Evolutionary conservation across 2,797 vertebrate species (phyloP).

Genomic region (Argentina silus): DNA sequence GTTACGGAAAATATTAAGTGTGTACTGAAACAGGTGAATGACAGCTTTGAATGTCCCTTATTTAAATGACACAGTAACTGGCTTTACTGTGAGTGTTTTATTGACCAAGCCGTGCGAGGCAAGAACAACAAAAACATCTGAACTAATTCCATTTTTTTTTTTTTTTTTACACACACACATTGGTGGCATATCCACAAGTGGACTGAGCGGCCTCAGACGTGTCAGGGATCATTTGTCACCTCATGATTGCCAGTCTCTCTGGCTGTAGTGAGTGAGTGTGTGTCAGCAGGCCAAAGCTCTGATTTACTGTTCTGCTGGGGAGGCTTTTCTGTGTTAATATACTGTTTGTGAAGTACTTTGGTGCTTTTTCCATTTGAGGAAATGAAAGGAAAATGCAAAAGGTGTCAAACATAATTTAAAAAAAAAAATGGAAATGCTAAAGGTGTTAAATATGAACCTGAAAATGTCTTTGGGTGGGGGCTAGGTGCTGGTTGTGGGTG

Average conservation of each 20-base stretch:
- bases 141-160: slow-evolving; percentile 23
- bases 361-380: not conserved
- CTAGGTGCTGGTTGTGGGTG: too few species aligned
- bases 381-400: too few species aligned
- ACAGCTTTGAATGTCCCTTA: slow-evolving; percentile 43
- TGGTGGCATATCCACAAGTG: slow-evolving; percentile 6
- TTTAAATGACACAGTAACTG: slow-evolving; percentile 29
- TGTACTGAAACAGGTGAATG: slow-evolving; percentile 38
- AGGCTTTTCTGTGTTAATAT: slow-evolving; percentile 24
- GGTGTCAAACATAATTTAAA: too few species aligned
- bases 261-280: slow-evolving; percentile 26
- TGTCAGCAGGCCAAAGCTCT: slow-evolving; percentile 50
- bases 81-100: slow-evolving; percentile 40
- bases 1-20: slow-evolving; percentile 56
- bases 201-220: slow-evolving; percentile 18
- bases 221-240: slow-evolving; percentile 45
- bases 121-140: slow-evolving; percentile 38
- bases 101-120: slow-evolving; percentile 11
- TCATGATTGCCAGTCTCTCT: slow-evolving; percentile 22
- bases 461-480: too few species aligned
- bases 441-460: too few species aligned
- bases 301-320: slow-evolving; percentile 48
- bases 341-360: not conserved
- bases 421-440: too few species aligned
- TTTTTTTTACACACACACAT: not conserved